phyloP scores from a whole-genome alignment of 1,140 invertebrate species.

The Ganaspis sp. region DNA sequence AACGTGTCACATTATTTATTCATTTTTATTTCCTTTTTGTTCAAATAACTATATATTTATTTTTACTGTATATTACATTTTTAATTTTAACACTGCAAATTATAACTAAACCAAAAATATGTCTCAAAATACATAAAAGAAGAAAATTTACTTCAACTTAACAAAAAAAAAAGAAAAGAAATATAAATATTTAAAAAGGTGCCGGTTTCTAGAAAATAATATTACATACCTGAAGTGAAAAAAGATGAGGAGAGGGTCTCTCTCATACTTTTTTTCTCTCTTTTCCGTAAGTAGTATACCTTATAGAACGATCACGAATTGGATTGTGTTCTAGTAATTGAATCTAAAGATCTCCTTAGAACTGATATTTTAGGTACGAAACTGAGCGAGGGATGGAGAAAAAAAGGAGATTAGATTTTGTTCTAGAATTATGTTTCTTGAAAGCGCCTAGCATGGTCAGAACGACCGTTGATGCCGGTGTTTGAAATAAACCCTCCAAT shows the following conservation, averaged over 20 bases:
- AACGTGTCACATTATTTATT: too few species aligned
- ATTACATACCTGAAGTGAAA: not conserved
- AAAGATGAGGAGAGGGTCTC: not conserved
- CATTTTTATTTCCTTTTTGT: too few species aligned
- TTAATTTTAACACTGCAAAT: too few species aligned
- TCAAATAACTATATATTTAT: too few species aligned
- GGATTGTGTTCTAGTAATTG: slow-evolving; percentile 29
- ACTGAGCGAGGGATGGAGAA: slow-evolving; percentile 27
- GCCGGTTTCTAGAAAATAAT: not conserved
- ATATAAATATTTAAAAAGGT: not conserved
- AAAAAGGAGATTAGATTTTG: not conserved
- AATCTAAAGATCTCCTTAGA: not conserved
- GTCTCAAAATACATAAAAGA: too few species aligned
- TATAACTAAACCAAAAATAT: too few species aligned
- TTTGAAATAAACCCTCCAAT: not conserved
- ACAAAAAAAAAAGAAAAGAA: not conserved
- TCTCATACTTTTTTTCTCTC: slow-evolving; percentile 39
- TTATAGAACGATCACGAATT: slow-evolving; percentile 61
- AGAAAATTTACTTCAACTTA: too few species aligned
- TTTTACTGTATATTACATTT: too few species aligned
- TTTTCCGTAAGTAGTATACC: slow-evolving; percentile 52
- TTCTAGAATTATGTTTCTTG: not conserved
- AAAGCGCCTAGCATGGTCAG: not conserved
- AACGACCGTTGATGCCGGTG: slow-evolving; percentile 4
- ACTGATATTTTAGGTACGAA: not conserved